Evolutionary conservation across 2,113 vertebrate species (phyloP).

Genomic region (Peucedramus taeniatus): DNA sequence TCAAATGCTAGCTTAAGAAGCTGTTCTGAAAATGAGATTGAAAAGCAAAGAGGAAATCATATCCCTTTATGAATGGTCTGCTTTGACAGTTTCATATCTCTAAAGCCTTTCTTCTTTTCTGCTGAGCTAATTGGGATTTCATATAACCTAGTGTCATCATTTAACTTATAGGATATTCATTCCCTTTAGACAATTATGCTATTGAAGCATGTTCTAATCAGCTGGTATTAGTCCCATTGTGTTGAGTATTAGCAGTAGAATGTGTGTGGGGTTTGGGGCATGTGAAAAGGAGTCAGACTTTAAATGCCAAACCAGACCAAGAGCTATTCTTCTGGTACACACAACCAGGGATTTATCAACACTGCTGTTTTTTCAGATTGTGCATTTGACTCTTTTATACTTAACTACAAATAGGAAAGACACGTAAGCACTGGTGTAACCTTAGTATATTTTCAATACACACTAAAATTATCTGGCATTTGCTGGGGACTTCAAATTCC

Average conservation of each 20-base stretch:
- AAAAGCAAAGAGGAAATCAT: neutral
- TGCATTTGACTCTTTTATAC: neutral
- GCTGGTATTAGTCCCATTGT: slow-evolving; percentile 80
- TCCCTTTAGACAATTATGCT: slow-evolving; percentile 72
- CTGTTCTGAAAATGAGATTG: neutral
- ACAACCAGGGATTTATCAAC: slow-evolving; percentile 49
- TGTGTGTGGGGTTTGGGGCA: slow-evolving; percentile 69
- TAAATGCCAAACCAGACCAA: slow-evolving; percentile 74
- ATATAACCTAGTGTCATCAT: slow-evolving; percentile 65
- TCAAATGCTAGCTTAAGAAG: neutral
- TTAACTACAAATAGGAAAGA: slow-evolving; percentile 5
- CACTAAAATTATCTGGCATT: neutral
- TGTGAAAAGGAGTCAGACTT: slow-evolving; percentile 68
- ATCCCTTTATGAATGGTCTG: neutral
- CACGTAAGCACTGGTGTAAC: neutral
- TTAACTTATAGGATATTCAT: slow-evolving; percentile 49
- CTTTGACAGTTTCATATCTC: slow-evolving; percentile 58
- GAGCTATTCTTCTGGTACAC: slow-evolving; percentile 64
- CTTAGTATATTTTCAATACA: neutral
- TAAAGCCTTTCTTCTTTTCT: slow-evolving; percentile 65
- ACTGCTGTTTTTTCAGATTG: slow-evolving; percentile 1
- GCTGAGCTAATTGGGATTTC: slow-evolving; percentile 79
- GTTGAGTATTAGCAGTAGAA: slow-evolving; percentile 80
- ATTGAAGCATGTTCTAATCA: slow-evolving; percentile 81
- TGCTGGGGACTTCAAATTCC: neutral